phyloP scores from a whole-genome alignment of 2,888 invertebrate genomes.

The Caenorhabditis sp. region DNA sequence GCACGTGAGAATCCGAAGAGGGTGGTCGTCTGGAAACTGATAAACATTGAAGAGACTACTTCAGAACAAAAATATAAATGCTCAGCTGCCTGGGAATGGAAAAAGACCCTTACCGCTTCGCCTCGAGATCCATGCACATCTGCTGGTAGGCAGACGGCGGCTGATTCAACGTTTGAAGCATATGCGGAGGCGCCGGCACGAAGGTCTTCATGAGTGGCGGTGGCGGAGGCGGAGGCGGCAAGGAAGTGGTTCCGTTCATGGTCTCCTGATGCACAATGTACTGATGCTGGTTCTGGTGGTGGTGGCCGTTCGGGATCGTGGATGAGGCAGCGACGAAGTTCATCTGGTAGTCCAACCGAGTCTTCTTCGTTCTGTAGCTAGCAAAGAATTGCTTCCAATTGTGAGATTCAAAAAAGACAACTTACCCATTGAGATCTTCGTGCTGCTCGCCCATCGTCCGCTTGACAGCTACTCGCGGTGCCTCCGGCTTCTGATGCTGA shows the following conservation, averaged over 20 bases:
- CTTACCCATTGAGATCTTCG: constrained; percentile 10
- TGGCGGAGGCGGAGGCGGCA: too few relatives aligned
- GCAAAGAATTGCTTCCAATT: not conserved
- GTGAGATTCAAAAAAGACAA: not conserved
- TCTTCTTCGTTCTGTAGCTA: constrained; percentile 27
- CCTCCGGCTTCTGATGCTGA: too few relatives aligned
- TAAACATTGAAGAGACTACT: not conserved
- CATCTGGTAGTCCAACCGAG: constrained; percentile 8
- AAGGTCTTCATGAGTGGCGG: not conserved
- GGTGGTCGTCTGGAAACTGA: constrained; percentile 16
- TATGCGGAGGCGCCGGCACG: not conserved
- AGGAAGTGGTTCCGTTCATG: not conserved
- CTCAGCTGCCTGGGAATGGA: too few relatives aligned
- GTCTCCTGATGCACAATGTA: not conserved
- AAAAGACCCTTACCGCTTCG: constrained; percentile 11
- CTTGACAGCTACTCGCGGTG: too few relatives aligned
- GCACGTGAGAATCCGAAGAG: not conserved
- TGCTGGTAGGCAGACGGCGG: constrained; percentile 35
- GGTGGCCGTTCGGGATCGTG: not conserved
- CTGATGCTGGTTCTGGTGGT: not conserved
- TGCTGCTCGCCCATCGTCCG: not conserved
- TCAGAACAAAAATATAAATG: too few relatives aligned
- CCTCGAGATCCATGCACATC: constrained; percentile 33
- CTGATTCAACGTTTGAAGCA: too few relatives aligned
- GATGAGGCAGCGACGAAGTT: constrained; percentile 16